Conservation (phyloP, 2,797 vertebrate genomes). For the Neosilurus mollespiculum region DNA sequence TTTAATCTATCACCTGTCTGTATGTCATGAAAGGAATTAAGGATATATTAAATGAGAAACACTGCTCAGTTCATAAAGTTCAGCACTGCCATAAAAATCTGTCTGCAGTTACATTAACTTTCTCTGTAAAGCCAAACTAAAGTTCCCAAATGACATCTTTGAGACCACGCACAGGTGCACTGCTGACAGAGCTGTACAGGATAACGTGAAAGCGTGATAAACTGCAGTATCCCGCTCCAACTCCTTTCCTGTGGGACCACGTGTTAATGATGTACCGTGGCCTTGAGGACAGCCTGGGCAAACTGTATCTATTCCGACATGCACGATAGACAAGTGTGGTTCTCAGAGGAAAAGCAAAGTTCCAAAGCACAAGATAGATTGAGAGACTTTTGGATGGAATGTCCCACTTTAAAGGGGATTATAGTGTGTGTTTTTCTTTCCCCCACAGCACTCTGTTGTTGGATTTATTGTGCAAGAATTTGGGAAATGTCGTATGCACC, state of each 20-base stretch:
- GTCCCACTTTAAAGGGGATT: background rate
- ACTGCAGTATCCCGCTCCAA: background rate
- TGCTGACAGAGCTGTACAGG: background rate
- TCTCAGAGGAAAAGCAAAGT: conserved; percentile 39
- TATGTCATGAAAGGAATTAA: background rate
- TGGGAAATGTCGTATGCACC: background rate
- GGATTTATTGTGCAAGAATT: background rate
- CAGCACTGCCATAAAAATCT: background rate
- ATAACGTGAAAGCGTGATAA: conserved; percentile 23
- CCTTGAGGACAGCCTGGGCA: conserved; percentile 26
- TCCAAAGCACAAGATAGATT: conserved; percentile 31
- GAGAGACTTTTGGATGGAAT: conserved; percentile 27
- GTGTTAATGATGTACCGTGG: conserved; percentile 20
- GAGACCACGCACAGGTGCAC: conserved; percentile 1
- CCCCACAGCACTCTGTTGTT: background rate
- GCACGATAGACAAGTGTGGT: conserved; percentile 12
- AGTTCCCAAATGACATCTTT: background rate
- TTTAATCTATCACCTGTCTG: background rate
- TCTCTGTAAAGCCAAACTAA: conserved; percentile 2
- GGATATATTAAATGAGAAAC: background rate
- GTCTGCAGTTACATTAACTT: background rate
- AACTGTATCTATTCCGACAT: conserved; percentile 40
- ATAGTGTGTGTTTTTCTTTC: background rate
- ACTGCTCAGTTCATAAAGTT: conserved; percentile 2
- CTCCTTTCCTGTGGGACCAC: background rate